Base-by-base conservation (phyloP, 2,888 invertebrate genomes). In the Amphipyra tragopoginis region DNA sequence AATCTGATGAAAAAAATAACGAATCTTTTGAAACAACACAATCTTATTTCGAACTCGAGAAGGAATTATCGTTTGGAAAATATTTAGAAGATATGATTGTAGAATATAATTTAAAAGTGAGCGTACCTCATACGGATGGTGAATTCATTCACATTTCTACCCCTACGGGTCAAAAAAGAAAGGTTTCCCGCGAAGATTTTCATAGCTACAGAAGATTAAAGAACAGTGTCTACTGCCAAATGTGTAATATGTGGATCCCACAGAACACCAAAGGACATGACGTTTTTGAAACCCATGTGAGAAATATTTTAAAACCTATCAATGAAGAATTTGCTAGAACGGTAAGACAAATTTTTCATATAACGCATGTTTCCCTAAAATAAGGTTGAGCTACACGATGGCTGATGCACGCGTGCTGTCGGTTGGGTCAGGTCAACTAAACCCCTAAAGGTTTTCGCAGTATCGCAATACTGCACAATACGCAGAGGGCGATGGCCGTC, bases 41-140 rank as follows among this genome's bases (percentile, higher is more conserved):
- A 10, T 44, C 7, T 8, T 14, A 13, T 14, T 34, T 8, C 0
- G 5, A 36, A 21, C 2, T 14, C n/a, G 0, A 0, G 4, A 42
- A 11, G 1, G 10, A 44, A 6, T 29, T 15, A 2, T 38, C 5
- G 0, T 57, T 69, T 13, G 11, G 43, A 14, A 5, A 34, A 0
- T 60, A 74, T 43, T 43, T 63, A 13, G 64, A 21, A 13, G 7
- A 36, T 9, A 54, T 74, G 13, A 49, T 48, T 33, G 1, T 2
- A 6, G 60, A 45, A 57, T 55, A 57, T 29, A 45, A 64, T 0
- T 2, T 74, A 1, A 34, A 34, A 5, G n/a, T 43, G 0, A 33
- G n/a, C n/a, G n/a, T n/a, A 43, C 1, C 0, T 49, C 5, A 7
- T 29, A 5, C 74, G 0, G n/a, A 49, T 2, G 52, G 39, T 2